These are phyloP conservation scores for Athene noctua DNA, from an alignment of 2,113 vertebrate genomes.

Conservation along the genomic window DNA sequence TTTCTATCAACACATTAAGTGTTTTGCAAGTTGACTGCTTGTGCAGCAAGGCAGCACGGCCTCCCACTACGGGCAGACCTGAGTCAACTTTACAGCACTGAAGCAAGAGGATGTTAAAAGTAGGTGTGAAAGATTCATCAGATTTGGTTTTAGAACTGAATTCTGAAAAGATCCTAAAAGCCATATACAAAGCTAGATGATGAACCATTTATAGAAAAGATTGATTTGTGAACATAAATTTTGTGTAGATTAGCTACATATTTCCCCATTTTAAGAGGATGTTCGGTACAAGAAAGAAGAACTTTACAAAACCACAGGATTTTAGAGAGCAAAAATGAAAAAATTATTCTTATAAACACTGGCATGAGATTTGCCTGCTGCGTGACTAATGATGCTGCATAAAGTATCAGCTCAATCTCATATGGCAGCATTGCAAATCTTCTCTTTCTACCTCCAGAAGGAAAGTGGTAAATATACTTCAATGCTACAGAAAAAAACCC, in stretches of 20 bases:
- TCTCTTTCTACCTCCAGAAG: neutral
- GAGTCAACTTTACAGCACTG: neutral
- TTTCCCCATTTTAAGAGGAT: neutral
- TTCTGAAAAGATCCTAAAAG: neutral
- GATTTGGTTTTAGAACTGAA: neutral
- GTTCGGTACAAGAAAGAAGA: neutral
- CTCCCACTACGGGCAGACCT: neutral
- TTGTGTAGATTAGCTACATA: neutral
- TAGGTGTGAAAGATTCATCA: neutral
- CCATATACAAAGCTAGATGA: neutral
- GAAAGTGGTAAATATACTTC: neutral
- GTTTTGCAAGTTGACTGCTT: neutral
- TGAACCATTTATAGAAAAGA: neutral
- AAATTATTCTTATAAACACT: neutral
- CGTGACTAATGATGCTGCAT: constrained; percentile 14
- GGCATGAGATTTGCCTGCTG: neutral
- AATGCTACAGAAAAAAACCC: neutral
- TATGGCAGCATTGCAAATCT: neutral
- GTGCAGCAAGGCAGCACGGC: neutral
- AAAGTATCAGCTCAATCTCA: neutral
- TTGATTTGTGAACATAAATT: neutral
- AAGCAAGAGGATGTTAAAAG: neutral
- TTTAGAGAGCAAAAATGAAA: neutral
- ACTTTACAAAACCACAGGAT: neutral
- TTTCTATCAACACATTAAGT: neutral